These are phyloP conservation scores for Pyrgus malvae DNA, from an alignment of 2,888 invertebrate species.

Conservation along the genomic window DNA sequence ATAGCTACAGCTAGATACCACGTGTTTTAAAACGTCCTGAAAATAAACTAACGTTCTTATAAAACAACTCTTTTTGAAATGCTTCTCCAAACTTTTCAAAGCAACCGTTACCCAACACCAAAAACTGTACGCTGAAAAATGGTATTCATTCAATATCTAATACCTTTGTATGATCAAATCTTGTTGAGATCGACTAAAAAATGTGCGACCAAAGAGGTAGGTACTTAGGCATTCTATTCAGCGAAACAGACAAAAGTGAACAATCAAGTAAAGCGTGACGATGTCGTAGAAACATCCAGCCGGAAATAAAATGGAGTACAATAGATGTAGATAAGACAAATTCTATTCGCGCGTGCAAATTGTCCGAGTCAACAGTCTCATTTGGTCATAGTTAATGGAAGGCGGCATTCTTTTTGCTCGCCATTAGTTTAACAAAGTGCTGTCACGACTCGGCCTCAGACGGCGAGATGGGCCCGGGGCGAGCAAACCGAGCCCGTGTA, in stretches of 20 bases:
- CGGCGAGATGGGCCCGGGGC: conserved; percentile 21
- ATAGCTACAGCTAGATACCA: too few species aligned
- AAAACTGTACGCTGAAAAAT: conserved; percentile 1
- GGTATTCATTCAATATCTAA: conserved; percentile 5
- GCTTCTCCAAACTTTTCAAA: neutral
- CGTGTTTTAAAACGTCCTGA: too few species aligned
- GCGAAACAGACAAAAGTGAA: conserved; percentile 8
- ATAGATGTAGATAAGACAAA: conserved; percentile 56
- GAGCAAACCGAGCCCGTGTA: conserved; percentile 1
- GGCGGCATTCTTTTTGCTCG: conserved; percentile 67
- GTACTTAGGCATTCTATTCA: neutral
- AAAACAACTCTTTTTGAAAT: too few species aligned
- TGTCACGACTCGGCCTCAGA: conserved; percentile 66
- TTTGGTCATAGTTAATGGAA: conserved; percentile 56
- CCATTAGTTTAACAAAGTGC: conserved; percentile 72
- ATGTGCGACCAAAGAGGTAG: neutral
- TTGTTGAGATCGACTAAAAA: conserved; percentile 8
- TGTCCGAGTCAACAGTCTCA: conserved; percentile 61
- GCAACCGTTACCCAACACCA: neutral
- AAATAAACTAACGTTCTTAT: too few species aligned
- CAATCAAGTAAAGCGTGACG: conserved; percentile 16
- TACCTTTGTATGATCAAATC: neutral
- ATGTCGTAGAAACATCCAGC: conserved; percentile 39
- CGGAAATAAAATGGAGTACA: conserved; percentile 61
- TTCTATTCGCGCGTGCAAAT: conserved; percentile 69